phyloP scores from a whole-genome alignment of 2,888 invertebrate genomes.

The Tenthredo scrophulariae region DNA sequence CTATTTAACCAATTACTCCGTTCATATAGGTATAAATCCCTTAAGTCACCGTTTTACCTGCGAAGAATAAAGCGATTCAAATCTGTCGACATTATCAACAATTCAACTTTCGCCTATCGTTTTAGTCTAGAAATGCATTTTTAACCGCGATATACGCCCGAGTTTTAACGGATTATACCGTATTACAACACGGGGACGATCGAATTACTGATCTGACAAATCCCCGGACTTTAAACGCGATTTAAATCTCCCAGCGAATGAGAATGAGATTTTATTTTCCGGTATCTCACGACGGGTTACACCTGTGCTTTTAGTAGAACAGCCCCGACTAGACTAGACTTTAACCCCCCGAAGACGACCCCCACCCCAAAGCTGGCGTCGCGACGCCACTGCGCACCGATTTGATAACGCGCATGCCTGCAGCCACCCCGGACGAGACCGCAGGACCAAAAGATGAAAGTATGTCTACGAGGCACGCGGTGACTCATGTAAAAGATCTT shows the following conservation, averaged over 20 bases:
- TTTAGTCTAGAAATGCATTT: neutral
- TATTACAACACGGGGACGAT: neutral
- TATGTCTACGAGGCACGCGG: slow-evolving; percentile 42
- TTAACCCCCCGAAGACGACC: slow-evolving; percentile 34
- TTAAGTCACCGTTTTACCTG: slow-evolving; percentile 1
- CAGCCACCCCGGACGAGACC: slow-evolving; percentile 40
- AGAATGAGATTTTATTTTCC: neutral
- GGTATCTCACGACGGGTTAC: slow-evolving; percentile 11
- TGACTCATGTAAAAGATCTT: slow-evolving; percentile 46
- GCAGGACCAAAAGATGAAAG: slow-evolving; percentile 50
- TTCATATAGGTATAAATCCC: neutral
- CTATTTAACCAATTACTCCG: neutral
- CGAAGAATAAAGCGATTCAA: neutral
- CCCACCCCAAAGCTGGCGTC: slow-evolving; percentile 46
- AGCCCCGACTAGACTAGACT: slow-evolving; percentile 50
- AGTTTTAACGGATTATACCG: neutral
- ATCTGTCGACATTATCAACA: neutral
- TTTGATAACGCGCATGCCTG: slow-evolving; percentile 45
- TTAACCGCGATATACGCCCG: neutral
- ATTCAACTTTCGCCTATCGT: neutral
- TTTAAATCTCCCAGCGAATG: neutral
- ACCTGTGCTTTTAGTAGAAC: slow-evolving; percentile 45
- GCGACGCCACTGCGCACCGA: slow-evolving; percentile 48
- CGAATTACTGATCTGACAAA: neutral
- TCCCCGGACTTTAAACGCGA: neutral